Base-by-base conservation (phyloP, 2,888 invertebrate genomes). In the Tipula unca region DNA sequence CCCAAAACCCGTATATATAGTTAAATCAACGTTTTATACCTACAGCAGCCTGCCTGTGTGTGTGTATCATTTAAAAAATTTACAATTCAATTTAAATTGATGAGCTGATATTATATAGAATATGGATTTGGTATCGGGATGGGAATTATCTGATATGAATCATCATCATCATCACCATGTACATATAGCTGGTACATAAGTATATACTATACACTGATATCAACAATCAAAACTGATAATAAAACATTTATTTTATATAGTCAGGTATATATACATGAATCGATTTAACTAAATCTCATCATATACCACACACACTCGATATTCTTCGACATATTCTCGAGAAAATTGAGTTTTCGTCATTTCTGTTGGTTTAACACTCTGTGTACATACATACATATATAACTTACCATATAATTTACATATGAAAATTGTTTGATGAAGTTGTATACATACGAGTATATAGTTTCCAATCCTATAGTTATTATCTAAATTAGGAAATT, bases 11-110 rank as follows among this genome's bases (percentile, higher is more conserved):
- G 1, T 42, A 42, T 42, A 42, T 14, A 17, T n/a, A n/a, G 48
- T n/a, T 4, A 54, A 54, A 39, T 39, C 2, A 39, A 39, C 10
- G 10, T 35, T 6, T 35, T 35, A 35, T 6, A 32, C 10, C 39
- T n/a, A 17, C 48, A n/a, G 4, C 36, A 39, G 39, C 6, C 39
- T 13, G 48, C 48, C 39, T 39, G 39, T 39, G 39, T 48, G 3
- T 42, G 17, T 54, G 48, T 54, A 25, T 25, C 69, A 25, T 69
- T 69, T 69, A 69, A 69, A 69, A 69, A 69, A 69, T 69, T 69
- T 69, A 69, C 69, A 69, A 69, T 69, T 69, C 69, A 69, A 69
- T 69, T 69, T 69, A 69, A 25, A 69, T 69, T 69, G 69, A 69
- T 69, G 69, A 69, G 69, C 69, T n/a, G 25, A 10, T 69, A 69